Evolutionary conservation across 2,888 invertebrate genomes (phyloP), one percentile per base, ranked within the genome.

Genomic region (Cetonia aurata): DNA sequence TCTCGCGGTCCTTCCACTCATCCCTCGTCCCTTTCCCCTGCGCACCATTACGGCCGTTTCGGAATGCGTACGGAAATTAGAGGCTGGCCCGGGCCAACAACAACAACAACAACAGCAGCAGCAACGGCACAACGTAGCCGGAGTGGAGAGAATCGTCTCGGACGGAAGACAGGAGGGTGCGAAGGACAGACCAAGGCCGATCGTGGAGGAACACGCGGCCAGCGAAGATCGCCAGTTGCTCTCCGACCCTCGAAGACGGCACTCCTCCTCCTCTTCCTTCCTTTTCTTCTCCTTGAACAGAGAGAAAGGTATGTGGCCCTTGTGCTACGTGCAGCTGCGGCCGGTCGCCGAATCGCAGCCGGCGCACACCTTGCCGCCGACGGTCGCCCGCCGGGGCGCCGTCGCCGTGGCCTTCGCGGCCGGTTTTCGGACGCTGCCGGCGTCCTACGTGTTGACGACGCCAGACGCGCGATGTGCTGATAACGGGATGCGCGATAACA

Each of bases 1-100:
- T 75, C 74, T 74, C 70, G 57, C 72, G 74, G 73, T 73, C 71
- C 72, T 76, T 44, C 33, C 48, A 46, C 46, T 37, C 67, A 41
- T 68, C 57, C 80, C 79, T 81, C 80, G 79, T 48, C 67, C 48
- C 25, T 57, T 86, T 86, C 85, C 85, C 81, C 85, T 85, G 85
- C 86, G 86, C 86, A 86, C 86, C 86, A 31, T 44, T 52, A 46
- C 55, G 41, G n/a, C 10, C 37, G 37, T 33, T 53, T 79, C 78
- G 82, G 83, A 83, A 83, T 83, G 80, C 79, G 78, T 77, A 82
- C 82, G 84, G 83, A 83, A 82, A 83, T 83, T 82, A 82, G 79
- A 79, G 80, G 50, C 62, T 80, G 79, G 77, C 77, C 79, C 76
- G 78, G 79, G 75, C 78, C 76, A 65, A 74, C 77, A 74, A 52